These are phyloP conservation scores for Ceyx erithaca DNA, from an alignment of 2,797 vertebrate species.

Conservation along the genomic window DNA sequence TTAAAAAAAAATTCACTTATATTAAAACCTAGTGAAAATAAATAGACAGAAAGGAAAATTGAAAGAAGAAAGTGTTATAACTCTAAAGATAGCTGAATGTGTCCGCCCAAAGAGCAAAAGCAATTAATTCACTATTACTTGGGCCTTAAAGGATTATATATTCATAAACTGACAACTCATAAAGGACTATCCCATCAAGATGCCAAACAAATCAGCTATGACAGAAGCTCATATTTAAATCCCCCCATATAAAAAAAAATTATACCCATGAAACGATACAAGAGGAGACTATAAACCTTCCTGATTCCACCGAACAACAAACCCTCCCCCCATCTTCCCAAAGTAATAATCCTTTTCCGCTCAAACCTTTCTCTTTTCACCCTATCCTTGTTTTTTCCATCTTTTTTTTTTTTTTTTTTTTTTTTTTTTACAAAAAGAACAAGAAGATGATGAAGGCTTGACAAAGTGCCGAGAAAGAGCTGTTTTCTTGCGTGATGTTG, in stretches of 20 bases:
- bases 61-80: slow-evolving; percentile 7
- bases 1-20: neutral
- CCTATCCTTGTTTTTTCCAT: neutral
- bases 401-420: too few relatives aligned
- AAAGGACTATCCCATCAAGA: slow-evolving; percentile 21
- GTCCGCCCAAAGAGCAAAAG: neutral
- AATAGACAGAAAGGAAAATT: neutral
- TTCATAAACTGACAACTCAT: slow-evolving; percentile 26
- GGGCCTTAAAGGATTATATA: slow-evolving; percentile 21
- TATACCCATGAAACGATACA: neutral
- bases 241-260: neutral
- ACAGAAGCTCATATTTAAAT: neutral
- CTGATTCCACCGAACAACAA: neutral
- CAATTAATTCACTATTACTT: slow-evolving; percentile 47
- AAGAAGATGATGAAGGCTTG: neutral
- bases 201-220: neutral
- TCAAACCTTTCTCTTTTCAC: neutral
- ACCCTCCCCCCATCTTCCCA: neutral
- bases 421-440: neutral
- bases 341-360: neutral
- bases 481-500: fast-evolving
- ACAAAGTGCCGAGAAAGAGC: neutral
- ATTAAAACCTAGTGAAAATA: neutral
- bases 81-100: slow-evolving; percentile 13
- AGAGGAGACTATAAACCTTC: neutral